Evolutionary conservation across 2,888 invertebrate genomes (phyloP).

Genomic region (Aproaerema taeniolella): DNA sequence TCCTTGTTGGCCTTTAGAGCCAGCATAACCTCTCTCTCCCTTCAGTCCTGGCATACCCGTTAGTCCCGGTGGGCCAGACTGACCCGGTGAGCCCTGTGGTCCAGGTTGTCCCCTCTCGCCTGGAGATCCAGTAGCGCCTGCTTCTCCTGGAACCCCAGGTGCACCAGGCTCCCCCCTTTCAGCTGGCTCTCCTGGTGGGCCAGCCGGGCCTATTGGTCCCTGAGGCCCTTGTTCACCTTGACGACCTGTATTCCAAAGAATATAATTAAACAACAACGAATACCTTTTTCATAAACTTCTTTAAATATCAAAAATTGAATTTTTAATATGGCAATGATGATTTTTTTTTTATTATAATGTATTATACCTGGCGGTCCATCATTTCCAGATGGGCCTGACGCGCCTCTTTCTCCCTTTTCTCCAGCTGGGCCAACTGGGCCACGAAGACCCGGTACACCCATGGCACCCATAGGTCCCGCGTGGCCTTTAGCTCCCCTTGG

Average conservation of each 20-base stretch:
- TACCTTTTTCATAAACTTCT: too few species aligned
- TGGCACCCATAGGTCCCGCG: conserved; percentile 81
- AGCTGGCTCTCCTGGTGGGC: conserved; percentile 88
- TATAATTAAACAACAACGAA: too few species aligned
- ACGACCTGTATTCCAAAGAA: conserved; percentile 55
- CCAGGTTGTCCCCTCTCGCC: conserved; percentile 87
- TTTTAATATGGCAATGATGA: too few species aligned
- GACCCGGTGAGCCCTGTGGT: conserved; percentile 82
- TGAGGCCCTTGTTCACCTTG: conserved; percentile 87
- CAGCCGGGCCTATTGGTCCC: conserved; percentile 85
- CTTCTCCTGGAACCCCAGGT: conserved; percentile 83
- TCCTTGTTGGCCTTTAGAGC: conserved; percentile 86
- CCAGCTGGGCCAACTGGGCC: conserved; percentile 82
- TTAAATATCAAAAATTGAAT: too few species aligned
- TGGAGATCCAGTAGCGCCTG: conserved; percentile 83
- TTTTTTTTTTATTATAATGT: too few species aligned
- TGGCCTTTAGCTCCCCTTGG: conserved; percentile 83
- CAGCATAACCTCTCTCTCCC: conserved; percentile 84
- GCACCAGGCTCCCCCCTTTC: conserved; percentile 87
- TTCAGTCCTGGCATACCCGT: conserved; percentile 84
- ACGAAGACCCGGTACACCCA: conserved; percentile 83
- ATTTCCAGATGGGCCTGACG: conserved; percentile 82
- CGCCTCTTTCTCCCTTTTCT: conserved; percentile 86
- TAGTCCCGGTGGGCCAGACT: conserved; percentile 82
- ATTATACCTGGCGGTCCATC: conserved; percentile 85